Percentiles rank a stretch among this genome's conserved stretches.
Evolutionary conservation across 2,888 invertebrate genomes (phyloP).

Genomic region (Rugalucina vietnamica): DNA sequence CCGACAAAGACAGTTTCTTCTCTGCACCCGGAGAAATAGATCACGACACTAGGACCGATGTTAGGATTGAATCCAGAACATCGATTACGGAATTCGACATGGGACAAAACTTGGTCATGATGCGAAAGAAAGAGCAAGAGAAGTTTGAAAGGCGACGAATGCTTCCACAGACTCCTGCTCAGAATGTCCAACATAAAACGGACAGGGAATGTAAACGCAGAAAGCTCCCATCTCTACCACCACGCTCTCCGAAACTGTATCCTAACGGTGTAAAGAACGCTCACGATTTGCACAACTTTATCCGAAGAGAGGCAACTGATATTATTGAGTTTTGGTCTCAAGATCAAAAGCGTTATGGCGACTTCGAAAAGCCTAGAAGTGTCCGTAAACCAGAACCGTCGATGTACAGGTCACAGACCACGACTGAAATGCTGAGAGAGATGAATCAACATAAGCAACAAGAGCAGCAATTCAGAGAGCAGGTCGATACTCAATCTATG

Average conservation of each 20-base stretch:
- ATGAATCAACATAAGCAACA: slow-evolving; percentile 41
- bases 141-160: slow-evolving; percentile 29
- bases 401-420: slow-evolving; percentile 44
- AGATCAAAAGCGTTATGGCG: slow-evolving; percentile 24
- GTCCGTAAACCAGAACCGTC: slow-evolving; percentile 35
- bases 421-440: slow-evolving; percentile 54
- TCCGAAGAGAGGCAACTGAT: slow-evolving; percentile 45
- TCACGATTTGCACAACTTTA: slow-evolving; percentile 24
- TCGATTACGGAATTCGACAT: slow-evolving; percentile 33
- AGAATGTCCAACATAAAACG: slow-evolving; percentile 6
- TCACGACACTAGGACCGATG: slow-evolving; percentile 15
- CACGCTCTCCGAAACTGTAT: slow-evolving; percentile 35
- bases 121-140: slow-evolving; percentile 46
- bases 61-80: background rate
- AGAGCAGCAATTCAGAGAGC: slow-evolving; percentile 29
- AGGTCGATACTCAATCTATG: slow-evolving; percentile 31
- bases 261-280: slow-evolving; percentile 22
- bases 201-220: slow-evolving; percentile 39
- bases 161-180: slow-evolving; percentile 43
- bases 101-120: slow-evolving; percentile 49
- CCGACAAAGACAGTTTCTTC: slow-evolving; percentile 41
- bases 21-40: slow-evolving; percentile 50
- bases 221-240: slow-evolving; percentile 43
- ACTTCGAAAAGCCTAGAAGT: slow-evolving; percentile 43
- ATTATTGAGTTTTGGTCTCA: slow-evolving; percentile 42